These are phyloP conservation scores for Drosophila mojavensis DNA, from an alignment of 1,140 invertebrate genomes.

Conservation along the genomic window DNA sequence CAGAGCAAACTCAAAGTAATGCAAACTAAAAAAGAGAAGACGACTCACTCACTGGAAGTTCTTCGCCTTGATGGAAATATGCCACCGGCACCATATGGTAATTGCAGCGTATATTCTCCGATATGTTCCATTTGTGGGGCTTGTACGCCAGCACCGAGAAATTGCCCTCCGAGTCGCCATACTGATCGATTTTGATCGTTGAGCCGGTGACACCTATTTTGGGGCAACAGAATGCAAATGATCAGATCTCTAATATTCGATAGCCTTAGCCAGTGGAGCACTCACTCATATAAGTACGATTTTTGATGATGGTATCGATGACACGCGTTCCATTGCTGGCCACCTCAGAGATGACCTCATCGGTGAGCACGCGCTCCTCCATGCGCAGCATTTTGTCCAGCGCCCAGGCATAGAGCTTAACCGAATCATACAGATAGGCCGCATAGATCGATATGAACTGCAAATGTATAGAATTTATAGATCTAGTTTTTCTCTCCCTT, in stretches of 20 bases:
- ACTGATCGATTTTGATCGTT: slow-evolving; percentile 94
- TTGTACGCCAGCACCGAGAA: slow-evolving; percentile 95
- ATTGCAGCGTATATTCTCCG: slow-evolving; percentile 87
- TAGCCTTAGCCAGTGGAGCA: slow-evolving; percentile 25
- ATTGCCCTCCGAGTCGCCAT: slow-evolving; percentile 98
- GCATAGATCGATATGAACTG: slow-evolving; percentile 96
- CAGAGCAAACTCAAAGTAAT: slow-evolving; percentile 39
- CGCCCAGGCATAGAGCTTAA: slow-evolving; percentile 95
- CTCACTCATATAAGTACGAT: slow-evolving; percentile 92
- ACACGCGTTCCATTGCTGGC: slow-evolving; percentile 91
- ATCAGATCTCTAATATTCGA: background rate
- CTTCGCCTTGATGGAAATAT: slow-evolving; percentile 90
- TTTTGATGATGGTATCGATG: slow-evolving; percentile 91
- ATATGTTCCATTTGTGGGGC: slow-evolving; percentile 84
- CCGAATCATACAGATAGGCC: slow-evolving; percentile 97
- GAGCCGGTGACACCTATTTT: slow-evolving; percentile 94
- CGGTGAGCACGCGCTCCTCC: slow-evolving; percentile 86
- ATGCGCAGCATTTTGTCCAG: slow-evolving; percentile 89
- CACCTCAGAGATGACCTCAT: slow-evolving; percentile 88
- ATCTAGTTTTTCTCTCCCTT: too few species aligned
- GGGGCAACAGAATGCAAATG: background rate
- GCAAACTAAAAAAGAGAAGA: slow-evolving; percentile 81
- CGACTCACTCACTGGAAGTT: slow-evolving; percentile 90
- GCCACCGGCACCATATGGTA: slow-evolving; percentile 92
- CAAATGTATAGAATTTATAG: slow-evolving; percentile 52